A percentile compares a stretch with the other conserved stretches of the same genome.
Conservation (phyloP, 1,140 invertebrate species). For the Harpegnathos saltator region DNA sequence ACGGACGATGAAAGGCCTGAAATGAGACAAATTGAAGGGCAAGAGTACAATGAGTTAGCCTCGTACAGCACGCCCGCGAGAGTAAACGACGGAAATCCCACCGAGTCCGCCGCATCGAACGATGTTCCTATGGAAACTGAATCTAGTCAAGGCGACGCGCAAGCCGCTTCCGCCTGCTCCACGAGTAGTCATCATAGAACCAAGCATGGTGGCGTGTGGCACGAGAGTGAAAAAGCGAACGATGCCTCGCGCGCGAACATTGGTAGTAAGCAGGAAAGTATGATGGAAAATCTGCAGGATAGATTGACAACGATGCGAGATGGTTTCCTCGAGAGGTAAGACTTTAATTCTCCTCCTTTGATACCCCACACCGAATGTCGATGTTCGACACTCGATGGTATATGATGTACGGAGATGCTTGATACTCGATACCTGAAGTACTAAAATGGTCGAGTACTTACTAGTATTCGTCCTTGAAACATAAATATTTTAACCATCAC, state of each 20-base stretch:
- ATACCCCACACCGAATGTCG: too few relatives aligned
- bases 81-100: constrained; percentile 14
- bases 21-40: neutral
- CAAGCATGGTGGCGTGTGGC: constrained; percentile 69
- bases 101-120: neutral
- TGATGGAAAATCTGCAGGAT: constrained; percentile 85
- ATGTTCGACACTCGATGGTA: too few relatives aligned
- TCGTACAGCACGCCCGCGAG: constrained; percentile 14
- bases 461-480: too few relatives aligned
- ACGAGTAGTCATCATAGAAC: constrained; percentile 62
- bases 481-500: constrained; percentile 3
- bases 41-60: neutral
- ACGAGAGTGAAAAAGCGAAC: constrained; percentile 54
- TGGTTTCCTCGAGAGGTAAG: constrained; percentile 78
- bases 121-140: constrained; percentile 81
- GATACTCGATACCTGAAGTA: too few relatives aligned
- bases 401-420: too few relatives aligned
- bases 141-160: constrained; percentile 80
- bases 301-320: constrained; percentile 85
- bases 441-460: neutral
- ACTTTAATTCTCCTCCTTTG: neutral
- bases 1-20: neutral
- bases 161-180: constrained; percentile 62
- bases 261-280: constrained; percentile 70
- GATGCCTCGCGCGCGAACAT: constrained; percentile 55